These are phyloP conservation scores for Teinopalpus imperialis DNA, from an alignment of 2,888 invertebrate genomes.

Conservation along the genomic window DNA sequence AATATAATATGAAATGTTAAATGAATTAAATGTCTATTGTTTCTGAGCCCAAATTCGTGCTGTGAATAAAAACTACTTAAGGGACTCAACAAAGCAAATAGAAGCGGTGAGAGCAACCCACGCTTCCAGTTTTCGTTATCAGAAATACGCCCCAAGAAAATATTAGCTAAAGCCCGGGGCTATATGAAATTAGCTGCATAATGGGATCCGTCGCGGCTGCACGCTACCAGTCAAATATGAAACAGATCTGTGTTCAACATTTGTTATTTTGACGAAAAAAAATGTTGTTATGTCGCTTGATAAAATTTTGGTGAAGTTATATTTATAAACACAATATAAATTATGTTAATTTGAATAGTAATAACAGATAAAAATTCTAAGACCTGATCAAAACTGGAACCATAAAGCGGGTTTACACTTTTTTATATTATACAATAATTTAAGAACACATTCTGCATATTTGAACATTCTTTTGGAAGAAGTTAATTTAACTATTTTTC, in stretches of 20 bases:
- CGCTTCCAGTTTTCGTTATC: conserved; percentile 13
- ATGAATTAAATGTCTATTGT: too few relatives aligned
- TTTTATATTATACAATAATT: too few relatives aligned
- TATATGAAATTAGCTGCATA: conserved; percentile 19
- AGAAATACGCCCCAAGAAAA: conserved; percentile 21
- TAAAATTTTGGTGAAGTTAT: too few relatives aligned
- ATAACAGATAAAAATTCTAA: too few relatives aligned
- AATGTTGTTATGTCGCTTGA: too few relatives aligned
- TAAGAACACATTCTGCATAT: too few relatives aligned
- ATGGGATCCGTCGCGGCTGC: conserved; percentile 15
- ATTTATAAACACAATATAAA: too few relatives aligned
- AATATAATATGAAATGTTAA: conserved; percentile 24
- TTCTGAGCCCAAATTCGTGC: conserved; percentile 9
- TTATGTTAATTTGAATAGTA: too few relatives aligned
- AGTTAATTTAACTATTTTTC: too few relatives aligned
- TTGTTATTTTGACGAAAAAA: conserved; percentile 5
- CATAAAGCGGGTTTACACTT: too few relatives aligned
- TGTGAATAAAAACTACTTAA: conserved; percentile 32
- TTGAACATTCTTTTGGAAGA: too few relatives aligned
- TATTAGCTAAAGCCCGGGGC: conserved; percentile 20
- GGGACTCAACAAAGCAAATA: conserved; percentile 5
- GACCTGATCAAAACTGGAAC: too few relatives aligned
- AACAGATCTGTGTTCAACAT: conserved; percentile 10
- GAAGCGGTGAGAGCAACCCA: conserved; percentile 4
- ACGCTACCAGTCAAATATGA: conserved; percentile 5